Conservation (phyloP, 2,797 vertebrate genomes). For the Hippocampus kuda region DNA sequence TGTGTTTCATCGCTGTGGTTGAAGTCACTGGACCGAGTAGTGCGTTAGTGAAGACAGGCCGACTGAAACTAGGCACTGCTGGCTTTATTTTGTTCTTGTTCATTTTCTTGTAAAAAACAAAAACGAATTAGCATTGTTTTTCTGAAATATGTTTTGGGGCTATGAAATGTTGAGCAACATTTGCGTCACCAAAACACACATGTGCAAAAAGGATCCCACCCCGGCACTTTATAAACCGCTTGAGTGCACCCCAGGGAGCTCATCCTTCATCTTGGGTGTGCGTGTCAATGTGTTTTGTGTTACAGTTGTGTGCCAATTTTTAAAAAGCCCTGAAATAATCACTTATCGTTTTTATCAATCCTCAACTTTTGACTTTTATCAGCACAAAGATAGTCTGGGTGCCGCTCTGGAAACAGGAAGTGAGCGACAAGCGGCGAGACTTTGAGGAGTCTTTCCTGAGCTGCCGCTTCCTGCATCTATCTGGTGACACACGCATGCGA, state of each 20-base stretch:
- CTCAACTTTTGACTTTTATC: not conserved
- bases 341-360: not conserved
- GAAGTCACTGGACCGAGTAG: no score
- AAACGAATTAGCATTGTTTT: not conserved
- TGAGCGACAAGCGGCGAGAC: not conserved
- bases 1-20: no score
- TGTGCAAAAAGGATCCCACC: not conserved
- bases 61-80: no score
- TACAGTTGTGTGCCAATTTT: not conserved
- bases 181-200: not conserved
- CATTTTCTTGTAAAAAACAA: not conserved
- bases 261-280: not conserved
- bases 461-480: slow-evolving; percentile 24
- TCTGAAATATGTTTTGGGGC: no score
- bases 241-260: not conserved
- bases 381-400: not conserved
- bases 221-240: not conserved
- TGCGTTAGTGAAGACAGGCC: no score
- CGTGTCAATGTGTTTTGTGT: not conserved
- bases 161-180: no score
- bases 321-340: not conserved
- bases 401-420: slow-evolving; percentile 5
- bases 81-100: no score
- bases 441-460: slow-evolving; percentile 11
- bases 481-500: slow-evolving; percentile 36